A percentile compares a stretch with the other conserved stretches of the same genome.
Evolutionary conservation across 2,888 invertebrate genomes (phyloP).

Genomic region (Monochamus alternatus): DNA sequence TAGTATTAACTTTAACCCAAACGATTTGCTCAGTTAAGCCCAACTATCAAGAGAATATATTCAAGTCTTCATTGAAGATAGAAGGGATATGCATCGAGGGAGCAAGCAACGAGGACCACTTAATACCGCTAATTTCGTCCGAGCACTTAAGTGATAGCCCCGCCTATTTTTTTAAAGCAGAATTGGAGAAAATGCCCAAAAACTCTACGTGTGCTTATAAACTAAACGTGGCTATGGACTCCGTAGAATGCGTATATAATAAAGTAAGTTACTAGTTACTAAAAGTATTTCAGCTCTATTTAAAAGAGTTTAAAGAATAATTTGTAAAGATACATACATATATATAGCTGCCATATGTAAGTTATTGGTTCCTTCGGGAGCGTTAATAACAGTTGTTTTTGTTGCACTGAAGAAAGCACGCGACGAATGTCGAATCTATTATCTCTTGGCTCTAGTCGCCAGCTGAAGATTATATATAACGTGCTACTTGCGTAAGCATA

Average conservation of each 20-base stretch:
- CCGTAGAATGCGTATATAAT: constrained; percentile 84
- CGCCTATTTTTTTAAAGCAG: constrained; percentile 81
- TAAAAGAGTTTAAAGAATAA: constrained; percentile 21
- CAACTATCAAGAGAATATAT: constrained; percentile 61
- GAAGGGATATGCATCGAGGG: constrained; percentile 87
- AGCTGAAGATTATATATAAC: no score
- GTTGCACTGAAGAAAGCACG: no score
- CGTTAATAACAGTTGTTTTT: no score
- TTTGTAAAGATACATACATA: neutral
- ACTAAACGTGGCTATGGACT: constrained; percentile 79
- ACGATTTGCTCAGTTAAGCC: constrained; percentile 70
- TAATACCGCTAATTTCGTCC: constrained; percentile 80
- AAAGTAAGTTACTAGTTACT: constrained; percentile 73
- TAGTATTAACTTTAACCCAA: constrained; percentile 83
- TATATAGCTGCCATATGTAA: no score
- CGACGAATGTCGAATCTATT: no score
- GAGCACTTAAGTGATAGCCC: constrained; percentile 76
- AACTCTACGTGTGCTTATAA: constrained; percentile 78
- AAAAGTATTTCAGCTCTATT: no score
- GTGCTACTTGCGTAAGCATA: no score
- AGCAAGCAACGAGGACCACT: constrained; percentile 80
- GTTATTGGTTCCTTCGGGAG: no score
- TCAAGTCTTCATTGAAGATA: constrained; percentile 68
- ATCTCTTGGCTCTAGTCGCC: no score
- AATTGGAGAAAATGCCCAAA: constrained; percentile 82